Conservation (phyloP, 2,888 invertebrate genomes). For the Amaurobius ferox region DNA sequence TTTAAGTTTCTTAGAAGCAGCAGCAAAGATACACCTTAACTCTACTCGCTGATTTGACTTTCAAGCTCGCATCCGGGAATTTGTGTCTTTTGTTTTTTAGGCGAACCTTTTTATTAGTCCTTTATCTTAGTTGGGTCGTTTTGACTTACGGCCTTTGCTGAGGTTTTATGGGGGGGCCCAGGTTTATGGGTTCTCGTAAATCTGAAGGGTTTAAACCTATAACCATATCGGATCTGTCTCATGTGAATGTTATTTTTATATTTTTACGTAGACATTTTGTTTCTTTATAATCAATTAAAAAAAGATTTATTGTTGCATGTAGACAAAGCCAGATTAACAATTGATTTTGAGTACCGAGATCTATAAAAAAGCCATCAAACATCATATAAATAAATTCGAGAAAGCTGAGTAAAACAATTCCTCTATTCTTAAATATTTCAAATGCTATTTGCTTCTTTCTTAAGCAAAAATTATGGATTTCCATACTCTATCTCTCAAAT, state of each 20-base stretch:
- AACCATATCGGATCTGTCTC: constrained; percentile 53
- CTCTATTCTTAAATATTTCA: not conserved
- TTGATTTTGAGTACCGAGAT: constrained; percentile 17
- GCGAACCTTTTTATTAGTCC: constrained; percentile 46
- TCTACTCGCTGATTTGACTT: constrained; percentile 32
- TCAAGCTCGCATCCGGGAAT: constrained; percentile 45
- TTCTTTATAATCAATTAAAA: constrained; percentile 64
- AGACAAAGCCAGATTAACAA: constrained; percentile 58
- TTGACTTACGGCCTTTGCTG: constrained; percentile 43
- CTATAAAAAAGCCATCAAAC: constrained; percentile 47
- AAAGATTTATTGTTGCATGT: constrained; percentile 48
- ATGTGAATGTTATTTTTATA: constrained; percentile 15
- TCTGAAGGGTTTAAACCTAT: constrained; percentile 53
- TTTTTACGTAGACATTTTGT: constrained; percentile 26
- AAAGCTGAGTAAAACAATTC: not conserved
- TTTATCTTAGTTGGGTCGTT: constrained; percentile 50
- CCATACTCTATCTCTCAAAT: too few species aligned
- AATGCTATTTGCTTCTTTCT: not conserved
- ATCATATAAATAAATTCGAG: constrained; percentile 10
- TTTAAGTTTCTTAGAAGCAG: constrained; percentile 30
- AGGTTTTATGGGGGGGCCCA: constrained; percentile 36
- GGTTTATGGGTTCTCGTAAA: constrained; percentile 55
- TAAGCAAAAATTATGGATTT: not conserved
- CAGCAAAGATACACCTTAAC: constrained; percentile 4
- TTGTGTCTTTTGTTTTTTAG: constrained; percentile 28